A percentile compares a stretch with the other conserved stretches of the same genome.
These are phyloP conservation scores for Platycnemis pennipes DNA, from an alignment of 2,888 invertebrate species.

Conservation along the genomic window DNA sequence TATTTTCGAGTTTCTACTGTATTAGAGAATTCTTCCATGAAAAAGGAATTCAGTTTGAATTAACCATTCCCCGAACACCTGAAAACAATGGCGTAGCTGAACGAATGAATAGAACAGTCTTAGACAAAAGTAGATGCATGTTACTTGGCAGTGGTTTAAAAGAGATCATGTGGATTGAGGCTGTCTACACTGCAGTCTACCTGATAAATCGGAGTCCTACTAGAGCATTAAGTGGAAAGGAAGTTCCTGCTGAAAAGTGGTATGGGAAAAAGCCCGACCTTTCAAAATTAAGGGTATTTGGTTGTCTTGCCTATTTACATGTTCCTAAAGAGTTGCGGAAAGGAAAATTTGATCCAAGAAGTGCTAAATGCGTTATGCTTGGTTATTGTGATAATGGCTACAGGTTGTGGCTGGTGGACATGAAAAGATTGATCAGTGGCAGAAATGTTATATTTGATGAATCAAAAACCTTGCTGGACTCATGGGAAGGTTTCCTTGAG, in stretches of 20 bases:
- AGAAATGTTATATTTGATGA: slow-evolving; percentile 36
- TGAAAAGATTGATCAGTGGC: slow-evolving; percentile 1
- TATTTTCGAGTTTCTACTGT: no score
- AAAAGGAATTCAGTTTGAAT: slow-evolving; percentile 26
- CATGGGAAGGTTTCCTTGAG: background rate
- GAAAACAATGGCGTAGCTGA: background rate
- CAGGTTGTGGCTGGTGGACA: background rate
- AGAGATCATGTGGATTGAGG: slow-evolving; percentile 18
- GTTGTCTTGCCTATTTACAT: slow-evolving; percentile 29
- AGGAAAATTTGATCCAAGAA: slow-evolving; percentile 17
- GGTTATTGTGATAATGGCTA: slow-evolving; percentile 36
- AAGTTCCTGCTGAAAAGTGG: slow-evolving; percentile 41
- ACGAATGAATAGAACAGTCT: slow-evolving; percentile 4
- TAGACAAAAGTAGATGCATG: slow-evolving; percentile 37
- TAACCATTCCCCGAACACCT: background rate
- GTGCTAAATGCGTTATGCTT: slow-evolving; percentile 27
- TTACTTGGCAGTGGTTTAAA: background rate
- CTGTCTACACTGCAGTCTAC: slow-evolving; percentile 22
- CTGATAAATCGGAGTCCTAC: slow-evolving; percentile 14
- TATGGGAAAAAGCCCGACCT: slow-evolving; percentile 36
- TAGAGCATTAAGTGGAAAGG: slow-evolving; percentile 11
- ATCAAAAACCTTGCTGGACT: background rate
- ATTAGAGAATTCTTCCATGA: background rate
- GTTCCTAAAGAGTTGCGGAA: background rate
- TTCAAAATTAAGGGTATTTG: slow-evolving; percentile 36